phyloP scores from a whole-genome alignment of 1,140 invertebrate species.

The Uloborus diversus region DNA sequence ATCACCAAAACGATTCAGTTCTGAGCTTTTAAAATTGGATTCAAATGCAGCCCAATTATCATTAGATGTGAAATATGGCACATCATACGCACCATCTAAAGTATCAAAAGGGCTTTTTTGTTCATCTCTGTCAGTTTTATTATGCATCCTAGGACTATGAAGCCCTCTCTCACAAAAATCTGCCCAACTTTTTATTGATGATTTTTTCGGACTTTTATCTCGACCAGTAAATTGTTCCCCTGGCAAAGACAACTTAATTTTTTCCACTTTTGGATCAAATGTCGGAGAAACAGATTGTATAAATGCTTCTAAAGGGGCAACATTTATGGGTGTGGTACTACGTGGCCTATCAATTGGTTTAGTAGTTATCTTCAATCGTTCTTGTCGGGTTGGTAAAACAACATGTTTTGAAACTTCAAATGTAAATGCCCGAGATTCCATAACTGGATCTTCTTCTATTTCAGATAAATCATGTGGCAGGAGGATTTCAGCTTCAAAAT shows the following conservation, averaged over 20 bases:
- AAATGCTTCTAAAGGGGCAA: constrained; percentile 80
- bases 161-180: constrained; percentile 73
- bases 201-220: constrained; percentile 62
- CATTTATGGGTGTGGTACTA: constrained; percentile 83
- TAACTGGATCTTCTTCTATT: constrained; percentile 55
- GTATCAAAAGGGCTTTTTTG: constrained; percentile 24
- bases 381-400: constrained; percentile 76
- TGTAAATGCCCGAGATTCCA: constrained; percentile 29
- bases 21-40: constrained; percentile 33
- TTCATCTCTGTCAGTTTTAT: constrained; percentile 54
- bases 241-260: constrained; percentile 61
- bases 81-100: constrained; percentile 9
- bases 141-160: constrained; percentile 63
- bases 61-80: constrained; percentile 24
- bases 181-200: constrained; percentile 70
- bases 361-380: constrained; percentile 79
- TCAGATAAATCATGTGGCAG: constrained; percentile 59
- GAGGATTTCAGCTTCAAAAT: constrained; percentile 58
- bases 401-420: constrained; percentile 23
- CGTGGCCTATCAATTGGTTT: constrained; percentile 85
- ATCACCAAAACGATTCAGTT: constrained; percentile 3
- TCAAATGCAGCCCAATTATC: constrained; percentile 56
- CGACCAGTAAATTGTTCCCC: constrained; percentile 58
- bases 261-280: constrained; percentile 58
- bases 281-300: constrained; percentile 61